Percentiles rank a stretch among this genome's conserved stretches.
These are phyloP conservation scores for Panagrolaimus sp. DNA, from an alignment of 1,140 invertebrate species.

Conservation along the genomic window DNA sequence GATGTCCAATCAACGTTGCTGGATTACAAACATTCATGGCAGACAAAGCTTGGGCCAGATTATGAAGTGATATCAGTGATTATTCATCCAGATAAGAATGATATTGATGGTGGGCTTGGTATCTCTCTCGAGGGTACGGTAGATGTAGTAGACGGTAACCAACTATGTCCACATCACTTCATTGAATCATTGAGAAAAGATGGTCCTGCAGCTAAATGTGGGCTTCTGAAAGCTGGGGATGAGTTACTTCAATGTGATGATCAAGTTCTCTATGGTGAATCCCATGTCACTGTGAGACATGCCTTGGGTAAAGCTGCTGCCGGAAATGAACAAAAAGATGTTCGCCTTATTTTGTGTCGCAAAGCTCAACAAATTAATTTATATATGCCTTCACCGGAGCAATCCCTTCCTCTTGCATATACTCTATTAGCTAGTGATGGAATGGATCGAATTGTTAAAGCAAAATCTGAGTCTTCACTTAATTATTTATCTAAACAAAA, in stretches of 20 bases:
- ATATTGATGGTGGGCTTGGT: constrained; percentile 74
- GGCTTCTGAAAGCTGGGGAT: constrained; percentile 73
- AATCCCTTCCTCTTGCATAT: constrained; percentile 48
- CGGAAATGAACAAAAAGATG: constrained; percentile 15
- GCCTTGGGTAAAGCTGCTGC: constrained; percentile 34
- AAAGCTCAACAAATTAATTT: constrained; percentile 49
- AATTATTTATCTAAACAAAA: constrained; percentile 11
- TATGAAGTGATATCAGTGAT: constrained; percentile 49
- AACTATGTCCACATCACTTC: constrained; percentile 73
- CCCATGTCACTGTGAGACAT: constrained; percentile 54
- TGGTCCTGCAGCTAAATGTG: constrained; percentile 84
- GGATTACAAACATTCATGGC: constrained; percentile 46
- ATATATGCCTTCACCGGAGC: constrained; percentile 40
- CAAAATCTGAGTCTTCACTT: constrained; percentile 26
- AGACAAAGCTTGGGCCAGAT: constrained; percentile 42
- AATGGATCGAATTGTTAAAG: constrained; percentile 50
- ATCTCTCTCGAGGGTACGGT: constrained; percentile 94
- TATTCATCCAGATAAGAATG: constrained; percentile 43
- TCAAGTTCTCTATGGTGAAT: constrained; percentile 79
- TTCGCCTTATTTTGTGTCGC: constrained; percentile 39
- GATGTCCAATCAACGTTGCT: constrained; percentile 42
- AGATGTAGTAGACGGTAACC: constrained; percentile 77
- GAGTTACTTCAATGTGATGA: constrained; percentile 70
- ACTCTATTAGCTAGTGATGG: constrained; percentile 42
- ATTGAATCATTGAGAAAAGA: constrained; percentile 84